Evolutionary conservation across 2,888 invertebrate species (phyloP).

Genomic region (Torymus auratus): DNA sequence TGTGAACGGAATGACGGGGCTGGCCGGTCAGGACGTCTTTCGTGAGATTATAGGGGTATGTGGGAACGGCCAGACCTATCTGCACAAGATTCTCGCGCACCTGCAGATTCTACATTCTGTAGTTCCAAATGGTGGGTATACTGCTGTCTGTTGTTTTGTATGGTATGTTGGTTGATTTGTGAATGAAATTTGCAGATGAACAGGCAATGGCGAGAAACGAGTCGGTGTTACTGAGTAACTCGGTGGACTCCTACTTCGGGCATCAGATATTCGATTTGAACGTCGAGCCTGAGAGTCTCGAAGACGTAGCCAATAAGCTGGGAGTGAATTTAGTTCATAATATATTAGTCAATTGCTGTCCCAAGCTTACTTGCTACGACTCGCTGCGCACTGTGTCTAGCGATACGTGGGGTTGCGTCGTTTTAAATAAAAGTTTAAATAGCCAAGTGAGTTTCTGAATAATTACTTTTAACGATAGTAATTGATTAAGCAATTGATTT

Average conservation of each 20-base stretch:
- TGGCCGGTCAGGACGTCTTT: conserved; percentile 60
- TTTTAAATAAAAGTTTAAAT: conserved; percentile 72
- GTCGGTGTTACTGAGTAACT: conserved; percentile 61
- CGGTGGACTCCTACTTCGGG: conserved; percentile 70
- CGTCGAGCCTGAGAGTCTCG: conserved; percentile 83
- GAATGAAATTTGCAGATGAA: conserved; percentile 57
- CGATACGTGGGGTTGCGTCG: conserved; percentile 65
- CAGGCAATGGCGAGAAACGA: conserved; percentile 44
- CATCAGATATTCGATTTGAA: conserved; percentile 81
- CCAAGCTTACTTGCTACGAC: conserved; percentile 78
- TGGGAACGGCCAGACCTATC: conserved; percentile 63
- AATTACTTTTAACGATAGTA: too few relatives aligned
- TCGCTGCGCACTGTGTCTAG: conserved; percentile 30
- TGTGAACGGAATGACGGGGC: conserved; percentile 8
- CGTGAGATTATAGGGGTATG: conserved; percentile 62
- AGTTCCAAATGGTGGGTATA: conserved; percentile 62
- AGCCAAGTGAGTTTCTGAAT: conserved; percentile 28
- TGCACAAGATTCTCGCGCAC: conserved; percentile 65
- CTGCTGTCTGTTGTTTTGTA: conserved; percentile 1
- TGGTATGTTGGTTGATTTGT: background rate
- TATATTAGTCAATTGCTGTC: conserved; percentile 85
- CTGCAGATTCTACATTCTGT: conserved; percentile 66
- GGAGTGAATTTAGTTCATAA: conserved; percentile 87
- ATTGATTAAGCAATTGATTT: conserved; percentile 59
- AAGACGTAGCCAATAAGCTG: conserved; percentile 82